Evolutionary conservation across 2,113 vertebrate genomes (phyloP), one percentile per base, ranked within the genome.

Genomic region (Atherinomorus stipes): DNA sequence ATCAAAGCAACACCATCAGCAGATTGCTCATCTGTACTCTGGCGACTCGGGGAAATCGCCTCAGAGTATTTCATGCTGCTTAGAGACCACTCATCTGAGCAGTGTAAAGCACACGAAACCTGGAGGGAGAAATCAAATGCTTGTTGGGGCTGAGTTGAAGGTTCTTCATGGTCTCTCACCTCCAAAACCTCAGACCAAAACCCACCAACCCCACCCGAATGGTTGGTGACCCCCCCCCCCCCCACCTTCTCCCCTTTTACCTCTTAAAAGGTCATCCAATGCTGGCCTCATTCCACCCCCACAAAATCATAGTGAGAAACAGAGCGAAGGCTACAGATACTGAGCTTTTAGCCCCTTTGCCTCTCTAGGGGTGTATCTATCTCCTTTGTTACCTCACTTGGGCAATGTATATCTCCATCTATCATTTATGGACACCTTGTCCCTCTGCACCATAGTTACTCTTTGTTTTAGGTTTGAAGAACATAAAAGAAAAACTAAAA

Each of bases 151-250:
- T 76, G 13, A 69, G 75, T 75, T 71, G 76, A 87, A 74, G 87
- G 75, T 75, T 76, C 86, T 93, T 93, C 91, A 92, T 91, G 82
- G 91, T 93, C 93, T 93, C 93, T 92, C 93, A 91, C 93, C 92
- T 93, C 87, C 49, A 42, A 84, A 87, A 80, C 76, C 81, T 70
- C 65, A 71, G 71, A 59, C 53, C 51, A 59, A 58, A 74, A 85
- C 13, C 64, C 37, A 50, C 25, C 59, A 56, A 66, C 72, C 74
- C 73, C 60, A 49, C 26, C 83, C 80, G 71, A 77, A 74, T 80
- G 5, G 71, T 45, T 63, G 54, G 40, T 52, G 65, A 63, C 71
- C 38, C 61, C 60, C 73, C 28, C 15, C 68, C 71, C 38, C 61
- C 60, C 73, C 28, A 19, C 68, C 71, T 40, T 50, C 64, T 64